Evolutionary conservation across 2,113 vertebrate genomes (phyloP).

Genomic region (Phalacrocorax brasilianus): DNA sequence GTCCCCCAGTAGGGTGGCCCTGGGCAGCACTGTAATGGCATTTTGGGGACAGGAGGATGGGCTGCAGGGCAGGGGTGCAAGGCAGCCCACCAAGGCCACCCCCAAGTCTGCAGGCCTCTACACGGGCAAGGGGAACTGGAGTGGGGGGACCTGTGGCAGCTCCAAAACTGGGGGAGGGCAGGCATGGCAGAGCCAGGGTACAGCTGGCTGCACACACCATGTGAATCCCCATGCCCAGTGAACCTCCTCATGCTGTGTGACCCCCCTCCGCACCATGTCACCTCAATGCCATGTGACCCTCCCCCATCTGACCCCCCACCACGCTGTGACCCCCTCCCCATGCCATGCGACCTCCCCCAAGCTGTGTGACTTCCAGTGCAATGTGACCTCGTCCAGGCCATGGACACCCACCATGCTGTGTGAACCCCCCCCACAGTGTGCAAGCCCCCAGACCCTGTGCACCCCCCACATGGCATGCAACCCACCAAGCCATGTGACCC

Average conservation of each 20-base stretch:
- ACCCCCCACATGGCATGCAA: too few species aligned
- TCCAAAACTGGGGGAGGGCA: neutral
- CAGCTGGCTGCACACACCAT: neutral
- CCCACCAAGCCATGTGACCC: neutral
- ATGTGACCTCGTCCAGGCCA: neutral
- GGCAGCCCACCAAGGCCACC: neutral
- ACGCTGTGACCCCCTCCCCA: neutral
- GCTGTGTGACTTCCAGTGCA: neutral
- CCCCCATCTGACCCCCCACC: neutral
- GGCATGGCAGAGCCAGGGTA: neutral
- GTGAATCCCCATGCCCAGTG: too few species aligned
- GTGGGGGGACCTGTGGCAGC: neutral
- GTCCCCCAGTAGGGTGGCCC: neutral
- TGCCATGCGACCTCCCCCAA: neutral
- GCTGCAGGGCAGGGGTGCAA: neutral
- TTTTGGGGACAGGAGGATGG: neutral
- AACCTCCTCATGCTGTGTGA: neutral
- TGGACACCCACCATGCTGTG: neutral
- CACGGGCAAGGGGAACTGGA: neutral
- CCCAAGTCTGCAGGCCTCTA: neutral
- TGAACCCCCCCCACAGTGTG: neutral
- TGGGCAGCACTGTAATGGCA: fast-evolving
- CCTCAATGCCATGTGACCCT: neutral
- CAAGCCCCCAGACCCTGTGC: neutral
- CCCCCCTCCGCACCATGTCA: neutral